Base-by-base conservation (phyloP, 2,888 invertebrate species). In the Eilema caniola region DNA sequence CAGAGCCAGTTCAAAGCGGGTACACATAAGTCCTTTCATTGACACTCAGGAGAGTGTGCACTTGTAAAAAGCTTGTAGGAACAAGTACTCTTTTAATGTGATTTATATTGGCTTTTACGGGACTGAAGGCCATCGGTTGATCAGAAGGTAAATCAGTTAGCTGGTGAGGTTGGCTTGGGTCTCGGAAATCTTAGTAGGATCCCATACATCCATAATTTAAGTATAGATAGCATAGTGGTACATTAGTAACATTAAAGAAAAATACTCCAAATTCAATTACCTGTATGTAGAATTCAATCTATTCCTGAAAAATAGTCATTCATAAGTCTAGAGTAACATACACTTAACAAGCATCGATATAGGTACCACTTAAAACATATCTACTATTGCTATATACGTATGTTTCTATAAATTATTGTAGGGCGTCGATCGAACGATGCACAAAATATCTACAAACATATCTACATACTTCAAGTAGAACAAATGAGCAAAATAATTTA, bases 341-440 rank as follows among this genome's bases (percentile, higher is more conserved):
- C 16, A n/a, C n/a, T 10, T n/a, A 53, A 53, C 47, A 5, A 20
- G 0, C 20, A 5, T 47, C 20, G 16, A n/a, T n/a, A 53, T n/a
- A 16, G 8, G 23, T 77, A 69, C 68, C 62, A 1, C 61, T 62
- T 53, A 25, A 68, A 75, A 62, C 60, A 70, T 73, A 75, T 62
- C 71, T 75, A 78, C 71, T 75, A 31, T 33, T 62, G 11, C 23
- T n/a, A 67, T 16, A 20, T 60, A 23, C 31, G 28, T 62, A 37
- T 20, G 37, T 24, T 61, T 72, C 57, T 70, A 77, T 73, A 75
- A 53, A 59, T 61, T 66, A 66, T 62, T 74, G 67, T 62, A 25
- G 20, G 70, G 72, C 69, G 70, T 72, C 60, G 75, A 72, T 75
- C 53, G 68, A 73, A 68, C 72, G 57, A 62, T 70, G 62, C 61